A percentile compares a stretch with the other conserved stretches of the same genome.
phyloP scores from a whole-genome alignment of 2,113 vertebrate genomes.

The Suricata suricatta region DNA sequence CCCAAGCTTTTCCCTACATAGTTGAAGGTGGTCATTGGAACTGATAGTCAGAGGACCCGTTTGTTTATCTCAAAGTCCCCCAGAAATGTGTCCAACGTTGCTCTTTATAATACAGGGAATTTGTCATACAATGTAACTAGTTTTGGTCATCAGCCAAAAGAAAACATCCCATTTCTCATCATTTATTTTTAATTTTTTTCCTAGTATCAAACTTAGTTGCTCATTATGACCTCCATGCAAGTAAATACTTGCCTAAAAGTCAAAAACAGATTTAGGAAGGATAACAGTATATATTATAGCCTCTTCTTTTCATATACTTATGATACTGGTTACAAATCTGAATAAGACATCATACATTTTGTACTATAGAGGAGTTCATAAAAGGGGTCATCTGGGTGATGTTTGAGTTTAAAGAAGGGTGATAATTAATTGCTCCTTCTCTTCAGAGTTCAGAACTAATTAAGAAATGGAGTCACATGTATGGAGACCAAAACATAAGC shows the following conservation, averaged over 20 bases:
- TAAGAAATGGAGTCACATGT: not conserved
- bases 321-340: not conserved
- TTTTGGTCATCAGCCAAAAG: not conserved
- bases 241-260: not conserved
- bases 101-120: not conserved
- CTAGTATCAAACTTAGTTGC: not conserved
- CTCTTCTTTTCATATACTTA: not conserved
- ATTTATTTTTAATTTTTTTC: not conserved
- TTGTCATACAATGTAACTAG: not conserved
- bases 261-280: not conserved
- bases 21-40: not conserved
- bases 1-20: not conserved
- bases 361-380: not conserved
- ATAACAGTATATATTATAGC: not conserved
- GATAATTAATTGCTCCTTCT: not conserved
- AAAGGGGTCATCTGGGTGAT: not conserved
- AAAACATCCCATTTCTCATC: not conserved
- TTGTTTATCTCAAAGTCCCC: not conserved
- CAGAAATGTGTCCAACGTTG: not conserved
- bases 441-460: conserved; percentile 28
- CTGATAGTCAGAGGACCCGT: not conserved
- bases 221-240: not conserved
- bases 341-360: not conserved
- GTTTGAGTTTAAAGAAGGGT: not conserved
- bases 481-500: not conserved